Conservation (phyloP, 2,113 vertebrate species). For the Caranx melampygus region DNA sequence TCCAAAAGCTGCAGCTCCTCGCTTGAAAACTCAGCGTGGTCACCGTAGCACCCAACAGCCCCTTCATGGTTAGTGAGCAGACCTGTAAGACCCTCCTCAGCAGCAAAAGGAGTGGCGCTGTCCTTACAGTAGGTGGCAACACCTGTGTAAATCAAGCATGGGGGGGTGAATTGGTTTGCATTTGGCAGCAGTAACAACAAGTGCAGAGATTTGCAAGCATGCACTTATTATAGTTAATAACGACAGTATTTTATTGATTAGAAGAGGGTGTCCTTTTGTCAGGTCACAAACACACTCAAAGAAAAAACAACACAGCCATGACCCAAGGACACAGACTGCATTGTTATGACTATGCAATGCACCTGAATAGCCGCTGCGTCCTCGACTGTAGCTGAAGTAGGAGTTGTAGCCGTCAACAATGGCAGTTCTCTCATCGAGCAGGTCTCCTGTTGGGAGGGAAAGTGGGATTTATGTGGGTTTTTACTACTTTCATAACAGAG, state of each 20-base stretch:
- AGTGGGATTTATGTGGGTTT: background rate
- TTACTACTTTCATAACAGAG: background rate
- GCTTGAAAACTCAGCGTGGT: constrained; percentile 83
- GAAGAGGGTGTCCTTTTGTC: background rate
- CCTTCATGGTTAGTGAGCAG: constrained; percentile 82
- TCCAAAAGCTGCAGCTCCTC: constrained; percentile 89
- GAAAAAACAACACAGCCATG: background rate
- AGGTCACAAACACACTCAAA: background rate
- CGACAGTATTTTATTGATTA: background rate
- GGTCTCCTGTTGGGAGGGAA: constrained; percentile 82
- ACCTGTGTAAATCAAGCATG: constrained; percentile 72
- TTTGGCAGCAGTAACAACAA: background rate
- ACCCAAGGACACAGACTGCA: background rate
- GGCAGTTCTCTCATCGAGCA: constrained; percentile 88
- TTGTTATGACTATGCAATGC: constrained; percentile 25
- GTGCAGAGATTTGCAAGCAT: background rate
- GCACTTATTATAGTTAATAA: background rate
- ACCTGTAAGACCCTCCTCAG: constrained; percentile 91
- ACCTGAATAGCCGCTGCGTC: constrained; percentile 92
- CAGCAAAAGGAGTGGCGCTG: constrained; percentile 84
- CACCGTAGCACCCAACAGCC: constrained; percentile 85
- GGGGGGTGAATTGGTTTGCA: background rate
- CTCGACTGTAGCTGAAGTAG: constrained; percentile 91
- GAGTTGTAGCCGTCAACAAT: constrained; percentile 91
- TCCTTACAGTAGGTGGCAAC: constrained; percentile 91